phyloP scores from a whole-genome alignment of 1,140 invertebrate species.

The Oncopeltus fasciatus region DNA sequence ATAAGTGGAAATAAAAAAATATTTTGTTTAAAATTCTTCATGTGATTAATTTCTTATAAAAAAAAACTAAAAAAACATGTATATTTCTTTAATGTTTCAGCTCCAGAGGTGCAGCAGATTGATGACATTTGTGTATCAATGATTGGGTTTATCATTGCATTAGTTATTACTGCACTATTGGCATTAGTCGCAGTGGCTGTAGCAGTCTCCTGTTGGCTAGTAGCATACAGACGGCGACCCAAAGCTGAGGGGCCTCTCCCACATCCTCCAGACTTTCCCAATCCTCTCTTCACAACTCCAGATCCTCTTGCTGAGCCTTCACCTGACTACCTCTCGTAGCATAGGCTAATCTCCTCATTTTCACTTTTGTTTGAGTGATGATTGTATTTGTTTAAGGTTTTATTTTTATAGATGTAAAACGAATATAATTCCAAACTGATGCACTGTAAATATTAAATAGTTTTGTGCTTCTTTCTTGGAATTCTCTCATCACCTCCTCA shows the following conservation, averaged over 20 bases:
- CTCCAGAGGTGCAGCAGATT: conserved; percentile 45
- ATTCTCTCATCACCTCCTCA: conserved; percentile 17
- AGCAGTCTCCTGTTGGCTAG: conserved; percentile 86
- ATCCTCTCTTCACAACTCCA: conserved; percentile 78
- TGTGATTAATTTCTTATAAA: too few species aligned
- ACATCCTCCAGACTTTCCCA: conserved; percentile 87
- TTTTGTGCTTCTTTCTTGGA: not conserved
- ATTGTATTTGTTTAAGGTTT: too few species aligned
- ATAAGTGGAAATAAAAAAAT: too few species aligned
- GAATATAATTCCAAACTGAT: not conserved
- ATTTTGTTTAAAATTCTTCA: too few species aligned
- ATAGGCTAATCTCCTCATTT: too few species aligned
- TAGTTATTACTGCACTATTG: conserved; percentile 79
- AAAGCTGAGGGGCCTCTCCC: conserved; percentile 75
- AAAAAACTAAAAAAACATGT: too few species aligned
- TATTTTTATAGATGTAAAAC: not conserved
- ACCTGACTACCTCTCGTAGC: conserved; percentile 55
- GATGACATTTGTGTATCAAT: conserved; percentile 88
- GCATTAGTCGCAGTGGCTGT: conserved; percentile 84
- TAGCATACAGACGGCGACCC: conserved; percentile 76
- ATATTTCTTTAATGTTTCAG: conserved; percentile 34
- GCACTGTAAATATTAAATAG: not conserved
- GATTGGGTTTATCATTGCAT: conserved; percentile 78
- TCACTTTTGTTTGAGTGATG: too few species aligned
- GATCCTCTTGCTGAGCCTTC: conserved; percentile 61